Base-by-base conservation (phyloP, 2,797 vertebrate genomes). In the Sylvilagus floridanus region DNA sequence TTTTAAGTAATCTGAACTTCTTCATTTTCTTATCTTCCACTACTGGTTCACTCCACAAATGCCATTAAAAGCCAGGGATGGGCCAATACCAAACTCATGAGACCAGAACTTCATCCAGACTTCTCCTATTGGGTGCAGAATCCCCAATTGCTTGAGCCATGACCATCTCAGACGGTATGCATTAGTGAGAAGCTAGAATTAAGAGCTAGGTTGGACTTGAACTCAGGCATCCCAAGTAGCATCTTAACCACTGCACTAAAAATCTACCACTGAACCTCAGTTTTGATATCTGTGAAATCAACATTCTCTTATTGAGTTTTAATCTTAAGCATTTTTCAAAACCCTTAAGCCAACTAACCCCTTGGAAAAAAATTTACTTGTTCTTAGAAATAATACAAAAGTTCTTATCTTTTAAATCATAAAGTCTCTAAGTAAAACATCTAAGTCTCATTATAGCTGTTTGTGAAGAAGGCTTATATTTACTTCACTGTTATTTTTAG, bases 401-500 rank as follows among this genome's bases (percentile, higher is more conserved):
- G 14, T 52, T 54, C 6, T 13, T 73, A 30, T 79, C 50, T 81
- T 84, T 89, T 30, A 73, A 57, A 47, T 75, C 4, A 63, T 54
- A n/a, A 84, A 66, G 14, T 84, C 28, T 90, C 16, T 47, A 73
- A 92, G 52, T 62, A 32, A 73, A 79, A 42, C 35, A 14, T 47
- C 6, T 60, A 63, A 50, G 19, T 50, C 57, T 82, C 32, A 47
- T 19, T 57, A 57, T 47, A 78, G 30, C 50, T 88, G 16, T 76
- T 60, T 85, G 21, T 75, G 47, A 78, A 14, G 26, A 75, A 94
- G 79, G 14, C 10, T 86, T 81, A 26, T 68, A 32, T 93, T 91
- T 57, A 76, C n/a, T 85, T 69, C 28, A 21, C 12, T 94, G n/a
- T 76, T 77, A 72, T 86, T 89, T 95, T 91, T 83, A 95, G 63